Conservation (phyloP, 2,113 vertebrate genomes). For the Bombycilla garrulus region DNA sequence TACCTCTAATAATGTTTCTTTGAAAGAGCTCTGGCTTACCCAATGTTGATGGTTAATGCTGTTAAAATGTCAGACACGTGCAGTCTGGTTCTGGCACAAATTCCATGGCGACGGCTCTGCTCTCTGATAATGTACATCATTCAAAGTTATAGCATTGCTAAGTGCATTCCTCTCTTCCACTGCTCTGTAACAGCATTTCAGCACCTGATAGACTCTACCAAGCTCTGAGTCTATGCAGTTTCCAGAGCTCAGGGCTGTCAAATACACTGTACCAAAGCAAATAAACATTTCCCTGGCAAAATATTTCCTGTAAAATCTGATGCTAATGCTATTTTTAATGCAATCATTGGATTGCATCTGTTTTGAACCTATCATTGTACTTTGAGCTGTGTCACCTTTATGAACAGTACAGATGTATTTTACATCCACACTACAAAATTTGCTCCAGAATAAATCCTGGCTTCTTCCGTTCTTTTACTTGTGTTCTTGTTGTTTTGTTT, state of each 20-base stretch:
- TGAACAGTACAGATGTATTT: background rate
- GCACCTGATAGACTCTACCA: background rate
- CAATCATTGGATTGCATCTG: background rate
- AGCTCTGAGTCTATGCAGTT: background rate
- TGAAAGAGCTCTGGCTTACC: background rate
- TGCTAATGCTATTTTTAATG: background rate
- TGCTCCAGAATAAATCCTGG: background rate
- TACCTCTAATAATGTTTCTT: background rate
- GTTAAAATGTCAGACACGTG: slow-evolving; percentile 33
- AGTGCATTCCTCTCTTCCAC: slow-evolving; percentile 44
- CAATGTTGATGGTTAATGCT: background rate
- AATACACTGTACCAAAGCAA: background rate
- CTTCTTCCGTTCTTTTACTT: background rate
- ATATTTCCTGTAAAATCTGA: background rate
- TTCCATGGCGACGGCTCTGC: background rate
- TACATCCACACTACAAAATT: background rate
- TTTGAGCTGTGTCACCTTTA: background rate
- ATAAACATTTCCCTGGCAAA: background rate
- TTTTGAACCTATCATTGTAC: background rate
- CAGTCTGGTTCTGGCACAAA: background rate
- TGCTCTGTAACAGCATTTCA: slow-evolving; percentile 53
- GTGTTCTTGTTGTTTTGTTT: background rate
- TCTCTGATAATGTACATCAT: slow-evolving; percentile 2
- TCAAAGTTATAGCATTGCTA: background rate
- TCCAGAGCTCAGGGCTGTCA: background rate